Base-by-base conservation (phyloP, 2,113 vertebrate species). In the Phalacrocorax aristotelis region DNA sequence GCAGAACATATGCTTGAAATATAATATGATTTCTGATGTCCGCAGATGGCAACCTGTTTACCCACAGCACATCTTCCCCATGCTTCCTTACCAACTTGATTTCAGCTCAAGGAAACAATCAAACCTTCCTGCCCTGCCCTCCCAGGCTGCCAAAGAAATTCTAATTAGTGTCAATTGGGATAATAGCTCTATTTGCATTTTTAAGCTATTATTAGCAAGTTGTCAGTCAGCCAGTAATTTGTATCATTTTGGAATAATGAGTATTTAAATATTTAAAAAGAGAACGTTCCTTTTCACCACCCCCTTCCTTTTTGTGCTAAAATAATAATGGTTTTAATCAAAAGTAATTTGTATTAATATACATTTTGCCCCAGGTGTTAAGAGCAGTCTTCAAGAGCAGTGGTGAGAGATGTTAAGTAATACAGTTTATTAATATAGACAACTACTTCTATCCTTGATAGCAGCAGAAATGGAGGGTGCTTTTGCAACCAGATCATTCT, bases 221-320 rank as follows among this genome's bases (percentile, higher is more conserved):
- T 95, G 95, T 95, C 97, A 96, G 93, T 97, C 97, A 97, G 94
- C 49, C 78, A 89, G 91, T 87, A 97, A 97, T 97, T 97, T 97
- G 77, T 95, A 97, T 87, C 87, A 84, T 78, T 95, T 94, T 51
- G 38, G 60, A 75, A 96, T 94, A 95, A 92, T 87, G 86, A 97
- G 86, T 77, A 94, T 92, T 96, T 96, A 93, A 96, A 96, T 96
- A 90, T 95, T 97, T 97, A 83, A 97, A 94, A 90, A 81, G 82
- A 72, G 83, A 97, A 94, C 0, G 1, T 95, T 95, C 93, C 86
- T 97, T 96, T 95, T 89, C 81, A 78, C 89, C 95, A 94, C 90
- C 96, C 86, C 70, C 91, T 91, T 95, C 93, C 91, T 95, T 96
- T 97, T 87, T 94, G 81, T 94, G 87, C 93, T 95, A 89, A 95